Evolutionary conservation across 2,888 invertebrate species (phyloP).

Genomic region (Taphrorychus bicolor): DNA sequence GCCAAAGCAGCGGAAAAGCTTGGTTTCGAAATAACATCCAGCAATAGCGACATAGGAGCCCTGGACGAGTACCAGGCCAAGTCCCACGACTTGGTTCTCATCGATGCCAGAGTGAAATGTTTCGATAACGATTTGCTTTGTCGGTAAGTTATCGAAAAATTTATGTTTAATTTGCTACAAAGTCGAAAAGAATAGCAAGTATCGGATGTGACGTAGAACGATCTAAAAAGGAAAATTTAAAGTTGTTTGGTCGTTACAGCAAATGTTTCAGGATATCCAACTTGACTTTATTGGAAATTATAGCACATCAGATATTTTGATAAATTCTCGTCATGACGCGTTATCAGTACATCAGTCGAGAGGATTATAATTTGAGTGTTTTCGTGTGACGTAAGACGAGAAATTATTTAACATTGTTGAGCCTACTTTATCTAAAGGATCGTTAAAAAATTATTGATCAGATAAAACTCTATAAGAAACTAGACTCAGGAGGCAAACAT

Average conservation of each 20-base stretch:
- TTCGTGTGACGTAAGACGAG: not conserved
- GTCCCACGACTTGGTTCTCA: conserved; percentile 68
- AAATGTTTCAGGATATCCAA: too few relatives aligned
- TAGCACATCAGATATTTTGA: not conserved
- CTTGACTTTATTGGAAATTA: too few relatives aligned
- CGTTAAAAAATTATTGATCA: too few relatives aligned
- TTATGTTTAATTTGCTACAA: too few relatives aligned
- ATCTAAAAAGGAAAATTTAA: not conserved
- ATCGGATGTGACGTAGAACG: not conserved
- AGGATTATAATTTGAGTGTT: not conserved
- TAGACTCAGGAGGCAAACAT: too few relatives aligned
- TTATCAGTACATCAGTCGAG: not conserved
- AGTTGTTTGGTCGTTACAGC: too few relatives aligned
- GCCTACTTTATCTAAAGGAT: too few relatives aligned
- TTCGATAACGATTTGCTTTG: conserved; percentile 71
- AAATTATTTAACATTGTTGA: not conserved
- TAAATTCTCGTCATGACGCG: not conserved
- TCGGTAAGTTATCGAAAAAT: conserved; percentile 61
- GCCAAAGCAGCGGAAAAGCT: conserved; percentile 68
- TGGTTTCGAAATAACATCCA: conserved; percentile 67
- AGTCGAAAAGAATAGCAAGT: too few relatives aligned
- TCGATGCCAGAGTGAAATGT: conserved; percentile 69
- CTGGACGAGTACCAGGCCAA: conserved; percentile 66
- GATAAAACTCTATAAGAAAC: too few relatives aligned
- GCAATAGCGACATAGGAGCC: conserved; percentile 65